Conservation (phyloP, 1,140 invertebrate species). For the Steinernema khuongi region DNA sequence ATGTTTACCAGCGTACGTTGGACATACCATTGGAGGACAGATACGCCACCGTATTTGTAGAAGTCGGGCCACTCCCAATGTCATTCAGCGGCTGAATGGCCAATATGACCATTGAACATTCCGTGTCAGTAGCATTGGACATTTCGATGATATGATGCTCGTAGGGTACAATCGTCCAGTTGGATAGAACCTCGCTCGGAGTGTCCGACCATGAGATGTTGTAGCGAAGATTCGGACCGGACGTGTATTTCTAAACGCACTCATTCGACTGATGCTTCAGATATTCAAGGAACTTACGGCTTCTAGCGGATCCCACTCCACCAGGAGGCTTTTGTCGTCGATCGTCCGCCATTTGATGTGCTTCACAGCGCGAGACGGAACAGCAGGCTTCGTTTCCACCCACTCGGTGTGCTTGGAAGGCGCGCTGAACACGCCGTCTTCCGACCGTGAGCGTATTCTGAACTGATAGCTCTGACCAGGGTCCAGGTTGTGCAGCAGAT, state of each 20-base stretch:
- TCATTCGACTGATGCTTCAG: background rate
- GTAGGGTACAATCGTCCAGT: conserved; percentile 19
- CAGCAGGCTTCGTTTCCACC: conserved; percentile 24
- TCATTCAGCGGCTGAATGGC: conserved; percentile 29
- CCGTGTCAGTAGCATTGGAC: conserved; percentile 20
- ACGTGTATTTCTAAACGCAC: background rate
- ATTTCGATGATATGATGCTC: conserved; percentile 16
- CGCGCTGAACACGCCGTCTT: conserved; percentile 17
- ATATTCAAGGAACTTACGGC: conserved; percentile 7
- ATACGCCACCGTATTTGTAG: conserved; percentile 29
- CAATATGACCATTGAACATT: conserved; percentile 22
- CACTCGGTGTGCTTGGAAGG: conserved; percentile 26
- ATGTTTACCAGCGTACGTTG: background rate
- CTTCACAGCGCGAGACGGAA: conserved; percentile 22
- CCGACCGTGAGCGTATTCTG: conserved; percentile 23
- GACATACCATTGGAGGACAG: conserved; percentile 11
- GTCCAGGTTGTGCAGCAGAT: conserved; percentile 23
- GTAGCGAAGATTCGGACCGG: conserved; percentile 29
- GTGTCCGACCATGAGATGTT: conserved; percentile 31
- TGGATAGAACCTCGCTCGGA: conserved; percentile 13
- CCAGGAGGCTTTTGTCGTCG: conserved; percentile 20
- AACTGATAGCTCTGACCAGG: conserved; percentile 31
- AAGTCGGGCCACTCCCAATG: conserved; percentile 21
- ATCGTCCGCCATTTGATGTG: conserved; percentile 29
- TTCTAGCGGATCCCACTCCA: conserved; percentile 31